Evolutionary conservation across 2,888 invertebrate genomes (phyloP), one percentile per base, ranked within the genome.

Genomic region (Macroteleia sp.): DNA sequence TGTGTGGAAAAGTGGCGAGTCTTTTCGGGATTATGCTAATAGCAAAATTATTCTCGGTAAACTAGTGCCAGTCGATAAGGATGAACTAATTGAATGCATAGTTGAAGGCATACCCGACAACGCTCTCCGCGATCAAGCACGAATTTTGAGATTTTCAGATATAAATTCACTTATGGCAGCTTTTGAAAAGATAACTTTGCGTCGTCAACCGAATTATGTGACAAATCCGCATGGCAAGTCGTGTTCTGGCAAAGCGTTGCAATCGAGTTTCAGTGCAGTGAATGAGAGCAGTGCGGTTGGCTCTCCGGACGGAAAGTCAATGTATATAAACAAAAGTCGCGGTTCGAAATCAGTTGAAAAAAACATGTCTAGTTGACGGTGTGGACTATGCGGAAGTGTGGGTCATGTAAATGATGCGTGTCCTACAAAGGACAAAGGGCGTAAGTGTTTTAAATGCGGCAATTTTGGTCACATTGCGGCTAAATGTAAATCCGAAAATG

Each of bases 361-460:
- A 32, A 32, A 32, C 2, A n/a, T n/a, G 6, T 2, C 14, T 4
- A 28, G 8, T 48, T 30, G 32, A 10, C 30, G 50, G 2, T 50
- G 50, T 19, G 6, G 1, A 2, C 10, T 28, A 17, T 50, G 50
- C 32, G 50, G 50, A 1, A 5, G 50, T 32, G 16, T 16, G 17
- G 32, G 10, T n/a, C 50, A 50, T 19, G n/a, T 16, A 9, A 32
- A 32, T 32, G 9, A 9, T 19, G 19, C 9, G 30, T 50, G 30
- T 12, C 50, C 50, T 17, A 50, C 50, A 19, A 50, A 50, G n/a
- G 50, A 50, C 12, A 50, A 17, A n/a, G 50, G 50, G 6, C 50
- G 50, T 17, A 46, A 25, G 12, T 46, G 44, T 25, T 46, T 46
- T 12, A 22, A 14, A 12, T 46, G 44, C 12, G 17, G n/a, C 10